Conservation (phyloP, 2,113 vertebrate species). For the Etia nguti region DNA sequence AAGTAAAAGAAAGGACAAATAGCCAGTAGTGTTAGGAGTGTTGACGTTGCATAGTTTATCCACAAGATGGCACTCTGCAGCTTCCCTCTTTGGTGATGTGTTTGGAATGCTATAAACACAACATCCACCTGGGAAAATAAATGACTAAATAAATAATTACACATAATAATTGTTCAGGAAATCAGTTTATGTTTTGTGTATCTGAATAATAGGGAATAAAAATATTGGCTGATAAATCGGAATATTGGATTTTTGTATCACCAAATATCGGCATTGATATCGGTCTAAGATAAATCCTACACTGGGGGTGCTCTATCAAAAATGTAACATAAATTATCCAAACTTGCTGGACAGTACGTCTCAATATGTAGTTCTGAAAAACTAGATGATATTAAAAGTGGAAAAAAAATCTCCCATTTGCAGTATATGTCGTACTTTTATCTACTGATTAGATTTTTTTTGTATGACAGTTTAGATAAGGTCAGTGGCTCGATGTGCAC, state of each 20-base stretch:
- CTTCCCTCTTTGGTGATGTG: not conserved
- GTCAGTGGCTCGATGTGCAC: not conserved
- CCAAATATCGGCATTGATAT: not conserved
- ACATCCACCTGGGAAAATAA: not conserved
- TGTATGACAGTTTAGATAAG: not conserved
- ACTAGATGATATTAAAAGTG: not conserved
- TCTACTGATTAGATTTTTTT: not conserved
- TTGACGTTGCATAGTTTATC: not conserved
- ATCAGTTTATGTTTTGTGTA: not conserved
- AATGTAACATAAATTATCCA: not conserved
- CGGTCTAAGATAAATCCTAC: accelerated
- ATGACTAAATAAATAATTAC: not conserved
- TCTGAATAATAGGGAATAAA: not conserved
- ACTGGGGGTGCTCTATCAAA: not conserved
- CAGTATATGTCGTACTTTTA: not conserved
- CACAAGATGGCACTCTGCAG: not conserved
- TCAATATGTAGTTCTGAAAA: not conserved
- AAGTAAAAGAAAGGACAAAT: not conserved
- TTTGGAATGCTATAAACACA: not conserved
- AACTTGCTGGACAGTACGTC: not conserved
- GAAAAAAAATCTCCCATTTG: not conserved
- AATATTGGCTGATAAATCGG: not conserved
- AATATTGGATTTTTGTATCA: not conserved
- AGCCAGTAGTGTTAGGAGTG: accelerated
- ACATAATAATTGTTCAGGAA: not conserved